Conservation (phyloP, 1,140 invertebrate species). For the Papilio dardanus region DNA sequence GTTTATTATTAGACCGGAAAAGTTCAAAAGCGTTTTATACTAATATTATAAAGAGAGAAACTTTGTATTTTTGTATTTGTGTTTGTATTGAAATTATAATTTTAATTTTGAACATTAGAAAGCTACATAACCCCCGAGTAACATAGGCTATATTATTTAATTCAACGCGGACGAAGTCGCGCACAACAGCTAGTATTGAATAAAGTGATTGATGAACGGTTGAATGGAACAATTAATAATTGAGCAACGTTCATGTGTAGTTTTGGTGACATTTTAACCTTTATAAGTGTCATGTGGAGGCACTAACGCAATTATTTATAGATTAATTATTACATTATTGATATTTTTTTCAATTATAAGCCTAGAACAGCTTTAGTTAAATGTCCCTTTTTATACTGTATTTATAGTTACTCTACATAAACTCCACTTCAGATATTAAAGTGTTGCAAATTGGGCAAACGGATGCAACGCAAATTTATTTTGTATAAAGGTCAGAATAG, state of each 20-base stretch:
- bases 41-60: no score
- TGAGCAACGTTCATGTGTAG: no score
- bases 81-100: no score
- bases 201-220: no score
- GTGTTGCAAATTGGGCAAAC: slow-evolving; percentile 32
- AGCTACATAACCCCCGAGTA: no score
- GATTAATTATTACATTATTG: background rate
- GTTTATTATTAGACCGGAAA: background rate
- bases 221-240: no score
- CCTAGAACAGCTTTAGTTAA: background rate
- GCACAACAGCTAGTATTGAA: no score
- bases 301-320: background rate
- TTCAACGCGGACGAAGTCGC: no score
- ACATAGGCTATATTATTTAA: no score
- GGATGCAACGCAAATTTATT: slow-evolving; percentile 32
- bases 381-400: background rate
- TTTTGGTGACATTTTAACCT: no score
- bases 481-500: slow-evolving; percentile 35
- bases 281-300: background rate
- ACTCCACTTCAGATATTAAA: slow-evolving; percentile 34
- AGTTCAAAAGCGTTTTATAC: background rate
- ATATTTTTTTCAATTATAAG: background rate
- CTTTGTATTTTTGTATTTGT: no score
- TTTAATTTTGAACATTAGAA: no score
- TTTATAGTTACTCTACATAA: background rate